These are phyloP conservation scores for Coranthus polyacanthus DNA, from an alignment of 2,797 vertebrate species.

Conservation along the genomic window DNA sequence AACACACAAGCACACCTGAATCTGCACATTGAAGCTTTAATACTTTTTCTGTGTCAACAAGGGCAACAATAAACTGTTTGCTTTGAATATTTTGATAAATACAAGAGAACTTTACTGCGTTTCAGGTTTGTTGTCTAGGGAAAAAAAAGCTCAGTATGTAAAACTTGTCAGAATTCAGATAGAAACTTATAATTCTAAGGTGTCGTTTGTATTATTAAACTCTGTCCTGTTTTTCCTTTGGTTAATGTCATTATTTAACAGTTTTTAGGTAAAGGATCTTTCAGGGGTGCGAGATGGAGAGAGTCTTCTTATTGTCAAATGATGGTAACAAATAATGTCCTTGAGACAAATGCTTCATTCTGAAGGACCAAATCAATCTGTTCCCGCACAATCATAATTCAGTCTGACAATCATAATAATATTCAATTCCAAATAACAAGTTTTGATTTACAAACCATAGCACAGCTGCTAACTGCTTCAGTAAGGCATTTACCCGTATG, in stretches of 20 bases:
- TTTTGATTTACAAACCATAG: not conserved
- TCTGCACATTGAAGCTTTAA: too few relatives aligned
- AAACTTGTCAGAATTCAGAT: too few relatives aligned
- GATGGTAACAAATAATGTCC: conserved; percentile 62
- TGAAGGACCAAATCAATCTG: conserved; percentile 21
- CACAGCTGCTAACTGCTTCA: not conserved
- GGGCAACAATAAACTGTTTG: too few relatives aligned
- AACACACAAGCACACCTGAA: too few relatives aligned
- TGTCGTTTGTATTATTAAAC: conserved; percentile 1
- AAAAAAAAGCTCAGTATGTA: too few relatives aligned
- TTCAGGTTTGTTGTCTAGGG: too few relatives aligned
- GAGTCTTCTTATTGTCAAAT: conserved; percentile 39
- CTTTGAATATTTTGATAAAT: too few relatives aligned
- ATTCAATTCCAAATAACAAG: conserved; percentile 1
- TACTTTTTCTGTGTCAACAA: too few relatives aligned
- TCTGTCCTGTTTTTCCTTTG: conserved; percentile 10
- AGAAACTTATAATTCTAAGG: too few relatives aligned
- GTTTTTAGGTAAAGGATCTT: conserved; percentile 76
- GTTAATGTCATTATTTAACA: conserved; percentile 53
- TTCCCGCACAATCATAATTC: not conserved
- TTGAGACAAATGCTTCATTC: conserved; percentile 4
- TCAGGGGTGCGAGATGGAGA: conserved; percentile 72
- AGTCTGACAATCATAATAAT: conserved; percentile 10
- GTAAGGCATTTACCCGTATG: too few relatives aligned
- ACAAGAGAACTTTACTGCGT: too few relatives aligned